A percentile compares a stretch with the other conserved stretches of the same genome.
Evolutionary conservation across 2,797 vertebrate species (phyloP).

Genomic region (Kryptopterus vitreolus): DNA sequence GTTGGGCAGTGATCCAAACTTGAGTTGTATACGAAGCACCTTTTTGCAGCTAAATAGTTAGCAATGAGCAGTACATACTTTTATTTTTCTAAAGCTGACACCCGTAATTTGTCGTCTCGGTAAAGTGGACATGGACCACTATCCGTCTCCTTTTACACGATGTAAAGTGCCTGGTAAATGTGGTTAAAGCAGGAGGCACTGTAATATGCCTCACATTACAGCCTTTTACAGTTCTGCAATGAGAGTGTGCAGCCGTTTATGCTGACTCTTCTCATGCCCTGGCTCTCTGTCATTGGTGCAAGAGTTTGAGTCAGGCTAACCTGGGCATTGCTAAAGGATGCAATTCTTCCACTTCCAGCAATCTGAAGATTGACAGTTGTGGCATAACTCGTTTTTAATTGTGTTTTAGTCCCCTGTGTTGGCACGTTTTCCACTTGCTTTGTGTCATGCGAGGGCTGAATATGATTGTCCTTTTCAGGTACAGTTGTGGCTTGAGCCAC

Average conservation of each 20-base stretch:
- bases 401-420: constrained; percentile 41
- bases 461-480: constrained; percentile 35
- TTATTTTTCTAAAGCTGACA: too few relatives aligned
- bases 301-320: constrained; percentile 85
- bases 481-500: constrained; percentile 56
- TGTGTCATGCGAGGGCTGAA: constrained; percentile 28
- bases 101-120: constrained; percentile 33
- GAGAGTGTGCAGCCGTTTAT: constrained; percentile 71
- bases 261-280: constrained; percentile 68
- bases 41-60: constrained; percentile 20
- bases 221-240: constrained; percentile 63
- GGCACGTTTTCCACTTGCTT: constrained; percentile 37
- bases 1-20: constrained; percentile 10
- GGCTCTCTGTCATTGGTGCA: constrained; percentile 68
- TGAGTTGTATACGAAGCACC: constrained; percentile 35
- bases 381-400: constrained; percentile 79
- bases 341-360: constrained; percentile 81
- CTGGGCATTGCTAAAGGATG: constrained; percentile 84
- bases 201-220: constrained; percentile 51
- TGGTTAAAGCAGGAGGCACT: constrained; percentile 39
- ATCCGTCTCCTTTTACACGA: constrained; percentile 19
- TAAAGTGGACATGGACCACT: constrained; percentile 35
- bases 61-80: constrained; percentile 27
- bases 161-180: constrained; percentile 57
- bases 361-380: constrained; percentile 90